phyloP scores from a whole-genome alignment of 2,888 invertebrate species.

The Platycheirus rosarum region DNA sequence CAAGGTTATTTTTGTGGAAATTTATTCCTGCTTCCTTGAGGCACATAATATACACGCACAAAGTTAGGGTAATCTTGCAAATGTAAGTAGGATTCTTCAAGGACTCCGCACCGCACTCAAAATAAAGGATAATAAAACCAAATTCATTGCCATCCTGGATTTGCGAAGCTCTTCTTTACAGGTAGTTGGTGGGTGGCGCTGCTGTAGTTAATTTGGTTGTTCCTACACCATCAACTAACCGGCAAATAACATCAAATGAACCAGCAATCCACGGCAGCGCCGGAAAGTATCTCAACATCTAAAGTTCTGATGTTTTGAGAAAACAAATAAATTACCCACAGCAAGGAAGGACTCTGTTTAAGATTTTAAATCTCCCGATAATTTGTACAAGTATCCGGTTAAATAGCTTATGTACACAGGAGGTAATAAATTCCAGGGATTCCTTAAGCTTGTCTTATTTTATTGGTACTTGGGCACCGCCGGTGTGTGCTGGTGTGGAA shows the following conservation, averaged over 20 bases:
- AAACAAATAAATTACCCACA: conserved; percentile 57
- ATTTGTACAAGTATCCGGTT: conserved; percentile 60
- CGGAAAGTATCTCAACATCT: neutral
- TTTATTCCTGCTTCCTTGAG: neutral
- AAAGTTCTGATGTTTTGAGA: conserved; percentile 22
- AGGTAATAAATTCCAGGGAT: conserved; percentile 41
- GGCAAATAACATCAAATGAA: conserved; percentile 56
- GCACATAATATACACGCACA: neutral
- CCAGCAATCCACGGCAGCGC: conserved; percentile 15
- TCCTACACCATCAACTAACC: conserved; percentile 46
- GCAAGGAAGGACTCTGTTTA: conserved; percentile 12
- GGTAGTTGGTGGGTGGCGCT: conserved; percentile 39
- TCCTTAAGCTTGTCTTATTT: neutral
- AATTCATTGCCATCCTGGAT: neutral
- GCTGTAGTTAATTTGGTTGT: conserved; percentile 47
- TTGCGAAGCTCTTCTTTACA: conserved; percentile 13
- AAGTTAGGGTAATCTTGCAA: conserved; percentile 1
- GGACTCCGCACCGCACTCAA: neutral
- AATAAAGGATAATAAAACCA: conserved; percentile 8
- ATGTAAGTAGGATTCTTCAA: neutral
- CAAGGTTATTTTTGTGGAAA: neutral
- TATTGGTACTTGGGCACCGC: neutral
- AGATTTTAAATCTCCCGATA: conserved; percentile 64
- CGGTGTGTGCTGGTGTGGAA: neutral
- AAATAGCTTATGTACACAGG: conserved; percentile 33